A percentile compares a stretch with the other conserved stretches of the same genome.
Conservation (phyloP, 2,113 vertebrate genomes). For the Archilochus colubris region DNA sequence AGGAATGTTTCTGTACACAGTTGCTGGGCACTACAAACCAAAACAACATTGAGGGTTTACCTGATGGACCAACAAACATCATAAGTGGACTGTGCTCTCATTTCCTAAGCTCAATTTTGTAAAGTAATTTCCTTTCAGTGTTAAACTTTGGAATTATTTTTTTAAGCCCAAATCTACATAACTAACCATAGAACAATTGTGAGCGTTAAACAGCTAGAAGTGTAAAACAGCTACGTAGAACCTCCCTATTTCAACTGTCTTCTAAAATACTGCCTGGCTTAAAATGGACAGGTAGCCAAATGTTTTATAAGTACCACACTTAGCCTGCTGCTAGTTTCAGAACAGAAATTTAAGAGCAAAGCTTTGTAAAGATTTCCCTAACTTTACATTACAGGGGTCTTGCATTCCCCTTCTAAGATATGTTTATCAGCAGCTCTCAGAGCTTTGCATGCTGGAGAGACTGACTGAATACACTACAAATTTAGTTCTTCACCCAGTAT, state of each 20-base stretch:
- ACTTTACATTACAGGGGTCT: neutral
- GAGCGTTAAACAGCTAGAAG: neutral
- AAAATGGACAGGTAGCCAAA: neutral
- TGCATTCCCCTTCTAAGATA: neutral
- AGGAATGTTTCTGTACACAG: fast-evolving
- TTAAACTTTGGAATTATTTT: neutral
- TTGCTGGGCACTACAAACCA: neutral
- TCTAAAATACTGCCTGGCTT: neutral
- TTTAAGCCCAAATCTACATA: neutral
- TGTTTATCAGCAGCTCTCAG: neutral
- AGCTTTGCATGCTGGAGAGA: neutral
- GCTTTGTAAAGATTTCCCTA: neutral
- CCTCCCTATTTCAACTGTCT: neutral
- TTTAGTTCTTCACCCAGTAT: neutral
- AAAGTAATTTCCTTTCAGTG: neutral
- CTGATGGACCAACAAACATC: neutral
- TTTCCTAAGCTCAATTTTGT: neutral
- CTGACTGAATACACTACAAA: neutral
- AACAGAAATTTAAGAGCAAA: neutral
- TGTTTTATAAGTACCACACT: neutral
- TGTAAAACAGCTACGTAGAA: neutral
- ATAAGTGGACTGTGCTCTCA: neutral
- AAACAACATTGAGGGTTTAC: neutral
- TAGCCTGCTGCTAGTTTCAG: neutral
- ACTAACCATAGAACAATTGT: neutral